Evolutionary conservation across 2,888 invertebrate species (phyloP).

Genomic region (Acrobasis consociella): DNA sequence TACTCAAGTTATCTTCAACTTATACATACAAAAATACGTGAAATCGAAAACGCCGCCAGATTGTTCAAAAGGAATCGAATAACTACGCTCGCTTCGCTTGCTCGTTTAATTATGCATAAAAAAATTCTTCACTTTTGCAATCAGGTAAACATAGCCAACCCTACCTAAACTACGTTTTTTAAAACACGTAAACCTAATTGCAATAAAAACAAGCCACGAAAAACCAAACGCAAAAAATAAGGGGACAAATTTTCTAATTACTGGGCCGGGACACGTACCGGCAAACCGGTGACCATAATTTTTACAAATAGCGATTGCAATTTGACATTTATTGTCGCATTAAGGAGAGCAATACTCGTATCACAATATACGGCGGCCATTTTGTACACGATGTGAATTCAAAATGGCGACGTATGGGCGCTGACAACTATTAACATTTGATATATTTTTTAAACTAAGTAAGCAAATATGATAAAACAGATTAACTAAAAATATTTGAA

Average conservation of each 20-base stretch:
- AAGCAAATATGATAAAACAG: neutral
- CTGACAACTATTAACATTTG: constrained; percentile 35
- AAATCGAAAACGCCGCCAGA: no score
- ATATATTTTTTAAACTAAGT: neutral
- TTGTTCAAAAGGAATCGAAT: no score
- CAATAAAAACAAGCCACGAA: constrained; percentile 14
- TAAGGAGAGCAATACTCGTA: constrained; percentile 63
- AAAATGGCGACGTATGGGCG: constrained; percentile 56
- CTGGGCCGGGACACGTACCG: constrained; percentile 65
- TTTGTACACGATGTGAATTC: constrained; percentile 64
- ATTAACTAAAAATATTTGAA: no score
- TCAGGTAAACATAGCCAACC: neutral
- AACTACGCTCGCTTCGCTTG: no score
- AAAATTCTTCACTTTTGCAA: no score
- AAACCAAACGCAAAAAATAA: constrained; percentile 31
- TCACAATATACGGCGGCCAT: constrained; percentile 62
- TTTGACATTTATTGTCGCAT: constrained; percentile 77
- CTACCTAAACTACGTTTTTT: neutral
- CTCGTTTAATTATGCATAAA: no score
- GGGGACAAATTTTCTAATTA: constrained; percentile 60
- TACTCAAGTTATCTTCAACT: no score
- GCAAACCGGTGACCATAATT: constrained; percentile 67
- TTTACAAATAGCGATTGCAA: constrained; percentile 73
- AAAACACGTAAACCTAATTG: constrained; percentile 4
- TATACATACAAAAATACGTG: no score